Conservation (phyloP, 1,140 invertebrate species). For the Trachymyrmex septentrionalis region DNA sequence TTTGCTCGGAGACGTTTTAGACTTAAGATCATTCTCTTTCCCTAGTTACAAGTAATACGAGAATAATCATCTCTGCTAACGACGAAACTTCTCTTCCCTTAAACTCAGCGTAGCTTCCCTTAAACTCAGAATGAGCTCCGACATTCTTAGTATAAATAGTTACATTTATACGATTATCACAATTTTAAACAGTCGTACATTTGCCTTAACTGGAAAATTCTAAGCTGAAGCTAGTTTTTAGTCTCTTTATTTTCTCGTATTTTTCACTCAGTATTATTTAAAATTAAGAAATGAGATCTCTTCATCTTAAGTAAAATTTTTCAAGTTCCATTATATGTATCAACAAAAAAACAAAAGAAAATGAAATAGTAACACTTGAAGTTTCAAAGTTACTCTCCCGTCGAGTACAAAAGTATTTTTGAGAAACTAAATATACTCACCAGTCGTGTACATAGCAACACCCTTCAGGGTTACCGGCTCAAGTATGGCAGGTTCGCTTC, state of each 20-base stretch:
- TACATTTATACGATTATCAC: constrained; percentile 7
- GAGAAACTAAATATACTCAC: constrained; percentile 75
- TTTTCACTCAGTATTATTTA: not conserved
- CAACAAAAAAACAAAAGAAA: not conserved
- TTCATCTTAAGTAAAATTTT: not conserved
- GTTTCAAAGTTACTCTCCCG: not conserved
- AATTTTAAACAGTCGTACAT: not conserved
- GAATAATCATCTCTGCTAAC: constrained; percentile 71
- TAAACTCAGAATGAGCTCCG: constrained; percentile 49
- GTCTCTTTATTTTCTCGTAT: not conserved
- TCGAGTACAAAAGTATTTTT: not conserved
- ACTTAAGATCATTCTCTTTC: constrained; percentile 8
- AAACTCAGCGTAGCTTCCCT: constrained; percentile 44
- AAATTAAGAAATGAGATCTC: not conserved
- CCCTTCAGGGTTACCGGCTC: constrained; percentile 93
- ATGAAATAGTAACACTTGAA: not conserved
- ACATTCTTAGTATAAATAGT: constrained; percentile 28
- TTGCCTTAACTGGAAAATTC: not conserved
- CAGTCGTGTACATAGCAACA: constrained; percentile 89
- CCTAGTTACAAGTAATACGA: constrained; percentile 59
- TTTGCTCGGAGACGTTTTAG: constrained; percentile 32
- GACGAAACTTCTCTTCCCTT: constrained; percentile 67
- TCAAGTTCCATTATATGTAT: not conserved
- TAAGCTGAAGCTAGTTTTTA: not conserved
- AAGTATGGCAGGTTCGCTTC: constrained; percentile 92